phyloP scores from a whole-genome alignment of 2,113 vertebrate species.

The Nycticorax nycticorax region DNA sequence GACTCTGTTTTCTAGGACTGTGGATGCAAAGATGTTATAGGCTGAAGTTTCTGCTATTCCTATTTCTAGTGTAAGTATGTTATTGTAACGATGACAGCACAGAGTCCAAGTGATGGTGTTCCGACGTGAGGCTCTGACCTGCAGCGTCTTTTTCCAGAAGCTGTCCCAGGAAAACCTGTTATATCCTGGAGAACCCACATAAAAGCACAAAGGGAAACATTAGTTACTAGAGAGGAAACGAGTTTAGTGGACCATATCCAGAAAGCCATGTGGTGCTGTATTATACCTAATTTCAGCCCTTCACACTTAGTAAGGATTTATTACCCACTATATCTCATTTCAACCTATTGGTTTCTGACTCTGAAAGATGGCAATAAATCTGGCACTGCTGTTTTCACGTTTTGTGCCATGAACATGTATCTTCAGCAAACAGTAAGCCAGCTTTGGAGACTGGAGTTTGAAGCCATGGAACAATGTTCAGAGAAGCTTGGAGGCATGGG shows the following conservation, averaged over 20 bases:
- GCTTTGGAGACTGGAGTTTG: neutral
- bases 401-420: neutral
- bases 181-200: neutral
- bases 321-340: neutral
- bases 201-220: neutral
- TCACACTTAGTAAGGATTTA: neutral
- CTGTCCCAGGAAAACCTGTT: neutral
- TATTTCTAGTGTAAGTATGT: neutral
- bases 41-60: neutral
- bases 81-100: too few species aligned
- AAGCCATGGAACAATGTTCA: neutral
- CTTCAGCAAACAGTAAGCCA: neutral
- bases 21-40: neutral
- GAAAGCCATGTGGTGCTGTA: neutral
- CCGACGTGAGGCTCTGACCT: neutral
- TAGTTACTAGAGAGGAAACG: neutral
- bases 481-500: neutral
- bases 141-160: neutral
- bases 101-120: neutral
- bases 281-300: neutral
- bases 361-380: neutral
- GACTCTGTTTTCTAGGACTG: neutral
- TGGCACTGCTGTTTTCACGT: neutral
- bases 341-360: neutral
- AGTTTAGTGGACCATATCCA: neutral